Percentiles rank a stretch among this genome's conserved stretches.
Conservation (phyloP, 1,140 invertebrate species). For the Samia ricini region DNA sequence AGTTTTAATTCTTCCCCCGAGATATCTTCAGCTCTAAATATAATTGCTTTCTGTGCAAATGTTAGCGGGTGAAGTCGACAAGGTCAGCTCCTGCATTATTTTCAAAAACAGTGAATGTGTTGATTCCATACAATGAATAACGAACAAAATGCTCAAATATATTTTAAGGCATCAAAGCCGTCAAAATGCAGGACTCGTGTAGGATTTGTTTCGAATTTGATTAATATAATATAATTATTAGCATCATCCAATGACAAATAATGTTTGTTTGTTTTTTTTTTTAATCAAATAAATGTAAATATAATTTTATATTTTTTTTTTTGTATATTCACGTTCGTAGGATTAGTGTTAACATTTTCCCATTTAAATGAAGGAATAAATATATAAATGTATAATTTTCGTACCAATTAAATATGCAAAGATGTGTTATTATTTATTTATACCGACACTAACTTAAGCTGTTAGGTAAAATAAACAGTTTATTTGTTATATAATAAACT, state of each 20-base stretch:
- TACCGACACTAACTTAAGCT: conserved; percentile 24
- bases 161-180: conserved; percentile 63
- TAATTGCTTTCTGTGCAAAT: neutral
- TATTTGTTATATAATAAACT: conserved; percentile 64
- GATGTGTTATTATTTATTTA: conserved; percentile 14
- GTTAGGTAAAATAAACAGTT: conserved; percentile 44
- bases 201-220: conserved; percentile 4
- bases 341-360: conserved; percentile 8
- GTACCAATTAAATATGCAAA: neutral
- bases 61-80: neutral
- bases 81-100: neutral
- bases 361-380: neutral
- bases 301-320: conserved; percentile 34
- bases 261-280: conserved; percentile 59
- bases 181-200: conserved; percentile 38
- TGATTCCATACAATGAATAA: conserved; percentile 59
- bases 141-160: conserved; percentile 65
- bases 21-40: neutral
- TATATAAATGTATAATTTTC: neutral
- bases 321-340: conserved; percentile 61
- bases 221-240: conserved; percentile 7
- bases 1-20: neutral
- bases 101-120: conserved; percentile 71
- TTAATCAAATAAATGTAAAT: conserved; percentile 68
- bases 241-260: conserved; percentile 45